These are phyloP conservation scores for Ranitomeya variabilis DNA, from an alignment of 2,113 vertebrate genomes.

Conservation along the genomic window DNA sequence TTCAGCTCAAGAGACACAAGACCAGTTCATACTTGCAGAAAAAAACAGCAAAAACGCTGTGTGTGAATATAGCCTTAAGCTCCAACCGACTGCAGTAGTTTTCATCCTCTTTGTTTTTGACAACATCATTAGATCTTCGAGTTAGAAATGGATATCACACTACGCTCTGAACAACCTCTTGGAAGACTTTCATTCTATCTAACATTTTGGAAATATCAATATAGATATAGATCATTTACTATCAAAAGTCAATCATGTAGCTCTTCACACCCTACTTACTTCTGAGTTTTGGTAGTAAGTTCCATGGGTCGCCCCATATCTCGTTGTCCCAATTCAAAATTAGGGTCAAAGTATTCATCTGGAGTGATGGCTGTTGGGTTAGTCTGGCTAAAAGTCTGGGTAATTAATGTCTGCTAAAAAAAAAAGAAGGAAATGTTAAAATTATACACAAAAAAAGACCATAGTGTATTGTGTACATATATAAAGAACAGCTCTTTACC, in stretches of 20 bases:
- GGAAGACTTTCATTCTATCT: not conserved
- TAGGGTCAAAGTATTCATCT: conserved; percentile 95
- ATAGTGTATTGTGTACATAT: too few relatives aligned
- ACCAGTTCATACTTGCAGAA: too few relatives aligned
- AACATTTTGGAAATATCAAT: not conserved
- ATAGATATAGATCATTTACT: too few relatives aligned
- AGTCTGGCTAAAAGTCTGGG: conserved; percentile 88
- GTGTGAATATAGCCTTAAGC: too few relatives aligned
- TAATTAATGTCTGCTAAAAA: conserved; percentile 82
- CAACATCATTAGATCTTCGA: too few relatives aligned
- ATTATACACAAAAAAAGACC: not conserved
- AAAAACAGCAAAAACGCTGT: too few relatives aligned
- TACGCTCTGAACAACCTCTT: not conserved
- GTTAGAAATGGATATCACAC: too few relatives aligned
- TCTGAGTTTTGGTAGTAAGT: conserved; percentile 98
- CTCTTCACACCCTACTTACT: conserved; percentile 72
- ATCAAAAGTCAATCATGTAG: too few relatives aligned
- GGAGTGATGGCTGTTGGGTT: conserved; percentile 92
- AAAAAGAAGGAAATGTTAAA: not conserved
- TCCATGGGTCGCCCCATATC: conserved; percentile 95
- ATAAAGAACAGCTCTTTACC: too few relatives aligned
- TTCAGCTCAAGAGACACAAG: too few relatives aligned
- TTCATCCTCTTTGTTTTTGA: not conserved
- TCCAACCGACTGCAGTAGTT: too few relatives aligned
- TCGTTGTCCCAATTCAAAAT: conserved; percentile 78